Evolutionary conservation across 2,113 vertebrate genomes (phyloP).

Genomic region (Gymnorhina tibicen): DNA sequence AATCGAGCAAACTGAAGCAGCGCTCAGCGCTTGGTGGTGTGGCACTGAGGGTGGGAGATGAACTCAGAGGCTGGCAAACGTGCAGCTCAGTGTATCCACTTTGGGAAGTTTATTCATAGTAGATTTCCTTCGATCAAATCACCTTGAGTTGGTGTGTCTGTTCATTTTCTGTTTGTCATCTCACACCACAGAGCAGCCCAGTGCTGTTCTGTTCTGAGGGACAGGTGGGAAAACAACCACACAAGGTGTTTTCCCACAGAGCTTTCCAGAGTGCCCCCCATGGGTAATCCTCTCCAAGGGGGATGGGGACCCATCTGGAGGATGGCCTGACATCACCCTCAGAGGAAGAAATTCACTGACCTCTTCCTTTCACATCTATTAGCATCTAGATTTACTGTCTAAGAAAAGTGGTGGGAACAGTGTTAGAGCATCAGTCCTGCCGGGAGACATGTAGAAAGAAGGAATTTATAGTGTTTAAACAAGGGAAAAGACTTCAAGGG

Average conservation of each 20-base stretch:
- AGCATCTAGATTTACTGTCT: background rate
- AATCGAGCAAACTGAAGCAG: background rate
- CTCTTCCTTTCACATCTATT: background rate
- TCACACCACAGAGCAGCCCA: background rate
- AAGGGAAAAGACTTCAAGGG: background rate
- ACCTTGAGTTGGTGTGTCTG: background rate
- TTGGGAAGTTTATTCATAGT: background rate
- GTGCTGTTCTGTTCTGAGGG: background rate
- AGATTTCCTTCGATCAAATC: background rate
- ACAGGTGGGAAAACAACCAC: background rate
- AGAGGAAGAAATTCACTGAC: background rate
- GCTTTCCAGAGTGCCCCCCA: accelerated
- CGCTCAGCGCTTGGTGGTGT: background rate
- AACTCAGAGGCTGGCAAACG: background rate
- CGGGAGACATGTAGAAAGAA: accelerated
- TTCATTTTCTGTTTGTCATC: background rate
- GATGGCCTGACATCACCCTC: background rate
- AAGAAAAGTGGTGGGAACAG: background rate
- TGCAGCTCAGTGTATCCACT: background rate
- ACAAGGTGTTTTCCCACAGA: background rate
- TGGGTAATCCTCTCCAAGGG: background rate
- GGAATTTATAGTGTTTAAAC: background rate
- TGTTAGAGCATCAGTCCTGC: background rate
- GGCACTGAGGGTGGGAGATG: background rate
- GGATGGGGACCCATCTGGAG: background rate